Percentiles rank a stretch among this genome's conserved stretches.
These are phyloP conservation scores for Philaenus spumarius DNA, from an alignment of 1,140 invertebrate species.

Conservation along the genomic window DNA sequence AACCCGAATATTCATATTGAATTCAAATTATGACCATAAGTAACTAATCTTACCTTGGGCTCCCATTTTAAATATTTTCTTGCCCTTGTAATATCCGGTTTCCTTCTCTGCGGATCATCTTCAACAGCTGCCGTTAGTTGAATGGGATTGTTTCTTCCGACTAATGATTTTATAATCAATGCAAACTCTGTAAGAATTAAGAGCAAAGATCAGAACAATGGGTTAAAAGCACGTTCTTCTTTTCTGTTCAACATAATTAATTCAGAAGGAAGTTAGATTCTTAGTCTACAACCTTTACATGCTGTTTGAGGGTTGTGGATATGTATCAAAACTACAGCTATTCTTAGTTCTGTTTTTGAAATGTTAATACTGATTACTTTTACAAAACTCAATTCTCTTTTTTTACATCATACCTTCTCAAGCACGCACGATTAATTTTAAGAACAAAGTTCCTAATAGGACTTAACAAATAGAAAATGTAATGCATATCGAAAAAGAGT, in stretches of 20 bases:
- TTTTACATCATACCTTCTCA: too few relatives aligned
- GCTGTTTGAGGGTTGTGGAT: too few relatives aligned
- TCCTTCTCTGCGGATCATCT: slow-evolving; percentile 92
- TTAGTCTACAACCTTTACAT: not conserved
- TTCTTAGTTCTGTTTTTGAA: too few relatives aligned
- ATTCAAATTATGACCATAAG: not conserved
- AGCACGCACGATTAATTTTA: too few relatives aligned
- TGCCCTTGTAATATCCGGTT: slow-evolving; percentile 88
- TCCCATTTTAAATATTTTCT: slow-evolving; percentile 83
- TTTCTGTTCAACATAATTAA: not conserved
- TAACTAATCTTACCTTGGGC: slow-evolving; percentile 67
- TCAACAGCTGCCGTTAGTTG: slow-evolving; percentile 74
- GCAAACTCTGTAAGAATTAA: slow-evolving; percentile 90
- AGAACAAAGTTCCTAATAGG: too few relatives aligned
- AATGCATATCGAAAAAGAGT: too few relatives aligned
- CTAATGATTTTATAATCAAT: slow-evolving; percentile 77
- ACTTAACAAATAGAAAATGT: too few relatives aligned
- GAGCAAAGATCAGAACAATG: not conserved
- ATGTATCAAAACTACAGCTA: too few relatives aligned
- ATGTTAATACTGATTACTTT: too few relatives aligned
- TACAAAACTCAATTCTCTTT: too few relatives aligned
- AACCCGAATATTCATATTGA: not conserved
- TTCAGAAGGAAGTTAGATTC: not conserved
- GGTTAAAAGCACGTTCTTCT: not conserved
- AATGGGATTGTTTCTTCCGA: slow-evolving; percentile 80